Conservation (phyloP, 64 coral and sea anemone species). For the Acropora tenuis region DNA sequence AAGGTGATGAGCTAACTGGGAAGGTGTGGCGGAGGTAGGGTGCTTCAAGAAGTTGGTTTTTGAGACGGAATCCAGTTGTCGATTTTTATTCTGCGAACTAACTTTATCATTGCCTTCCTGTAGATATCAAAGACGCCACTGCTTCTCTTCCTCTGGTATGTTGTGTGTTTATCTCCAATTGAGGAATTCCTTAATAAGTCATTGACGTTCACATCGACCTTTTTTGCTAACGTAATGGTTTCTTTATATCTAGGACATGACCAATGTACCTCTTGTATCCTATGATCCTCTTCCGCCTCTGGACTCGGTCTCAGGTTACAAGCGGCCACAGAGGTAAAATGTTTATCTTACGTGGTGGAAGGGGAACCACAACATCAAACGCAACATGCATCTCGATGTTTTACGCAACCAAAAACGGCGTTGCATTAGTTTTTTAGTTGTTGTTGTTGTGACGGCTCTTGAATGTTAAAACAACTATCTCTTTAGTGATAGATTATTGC, state of each 20-base stretch:
- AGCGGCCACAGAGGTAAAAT: slow-evolving; percentile 67
- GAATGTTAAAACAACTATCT: no score
- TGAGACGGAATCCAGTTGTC: no score
- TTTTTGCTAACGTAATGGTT: neutral
- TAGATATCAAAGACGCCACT: slow-evolving; percentile 68
- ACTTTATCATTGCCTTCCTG: neutral
- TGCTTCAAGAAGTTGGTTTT: no score
- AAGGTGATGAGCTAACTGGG: no score
- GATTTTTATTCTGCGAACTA: neutral
- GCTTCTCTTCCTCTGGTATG: slow-evolving; percentile 65
- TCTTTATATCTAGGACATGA: slow-evolving; percentile 68
- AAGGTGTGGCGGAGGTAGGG: neutral
- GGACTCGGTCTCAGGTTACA: slow-evolving; percentile 84
- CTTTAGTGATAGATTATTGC: no score
- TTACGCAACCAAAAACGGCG: no score
- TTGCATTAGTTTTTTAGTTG: no score
- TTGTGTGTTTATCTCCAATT: neutral
- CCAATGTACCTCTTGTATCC: slow-evolving; percentile 81
- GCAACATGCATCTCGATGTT: neutral
- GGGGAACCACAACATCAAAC: neutral
- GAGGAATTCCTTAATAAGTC: no score
- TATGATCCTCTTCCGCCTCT: slow-evolving; percentile 90
- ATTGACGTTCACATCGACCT: neutral
- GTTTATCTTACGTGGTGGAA: neutral
- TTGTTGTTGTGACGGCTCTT: no score